These are phyloP conservation scores for Aromia moschata DNA, from an alignment of 2,888 invertebrate species.

Conservation along the genomic window DNA sequence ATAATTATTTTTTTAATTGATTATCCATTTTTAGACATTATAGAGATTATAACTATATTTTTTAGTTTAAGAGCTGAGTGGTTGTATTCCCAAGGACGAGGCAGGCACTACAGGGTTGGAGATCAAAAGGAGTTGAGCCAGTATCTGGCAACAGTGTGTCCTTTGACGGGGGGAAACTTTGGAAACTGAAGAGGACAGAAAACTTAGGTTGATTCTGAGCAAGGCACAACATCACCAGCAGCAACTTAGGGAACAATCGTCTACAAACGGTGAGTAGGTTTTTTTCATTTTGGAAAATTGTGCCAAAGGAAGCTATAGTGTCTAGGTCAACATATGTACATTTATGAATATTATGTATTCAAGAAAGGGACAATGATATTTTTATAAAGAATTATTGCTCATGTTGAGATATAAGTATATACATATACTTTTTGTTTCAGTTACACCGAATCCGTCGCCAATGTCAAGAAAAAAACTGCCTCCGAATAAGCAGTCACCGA, in stretches of 20 bases:
- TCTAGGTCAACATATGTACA: too few relatives aligned
- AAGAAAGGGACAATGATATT: constrained; percentile 36
- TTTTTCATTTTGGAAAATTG: neutral
- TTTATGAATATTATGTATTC: too few relatives aligned
- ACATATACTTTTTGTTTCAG: constrained; percentile 43
- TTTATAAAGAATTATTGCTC: neutral
- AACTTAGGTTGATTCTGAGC: constrained; percentile 83
- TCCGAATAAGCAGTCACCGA: constrained; percentile 63
- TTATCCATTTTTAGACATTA: too few relatives aligned
- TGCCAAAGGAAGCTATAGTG: too few relatives aligned
- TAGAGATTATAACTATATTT: too few relatives aligned
- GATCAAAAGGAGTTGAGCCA: constrained; percentile 84
- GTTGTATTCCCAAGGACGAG: constrained; percentile 94
- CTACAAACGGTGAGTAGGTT: constrained; percentile 38
- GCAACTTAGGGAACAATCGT: constrained; percentile 74
- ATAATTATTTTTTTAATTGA: too few relatives aligned
- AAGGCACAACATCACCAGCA: constrained; percentile 93
- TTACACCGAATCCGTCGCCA: constrained; percentile 57
- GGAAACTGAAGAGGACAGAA: constrained; percentile 87
- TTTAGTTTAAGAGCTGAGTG: constrained; percentile 90
- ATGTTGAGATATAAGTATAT: neutral
- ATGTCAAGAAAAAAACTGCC: constrained; percentile 64
- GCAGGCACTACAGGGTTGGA: constrained; percentile 85
- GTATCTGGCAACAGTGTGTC: constrained; percentile 85
- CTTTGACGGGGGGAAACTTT: constrained; percentile 82